phyloP scores from a whole-genome alignment of 2,888 invertebrate genomes.

The Parnassius glacialis region DNA sequence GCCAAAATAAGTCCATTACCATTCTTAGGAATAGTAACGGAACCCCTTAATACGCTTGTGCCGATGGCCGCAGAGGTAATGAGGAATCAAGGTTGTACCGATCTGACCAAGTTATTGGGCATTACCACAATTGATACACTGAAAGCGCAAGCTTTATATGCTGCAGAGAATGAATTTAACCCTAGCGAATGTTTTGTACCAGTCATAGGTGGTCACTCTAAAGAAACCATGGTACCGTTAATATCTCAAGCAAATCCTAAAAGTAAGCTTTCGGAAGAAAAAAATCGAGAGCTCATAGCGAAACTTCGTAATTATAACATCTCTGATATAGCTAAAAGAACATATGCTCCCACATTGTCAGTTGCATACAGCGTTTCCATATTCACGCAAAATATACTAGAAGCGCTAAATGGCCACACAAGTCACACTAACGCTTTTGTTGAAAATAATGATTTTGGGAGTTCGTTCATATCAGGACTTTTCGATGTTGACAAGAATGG shows the following conservation, averaged over 20 bases:
- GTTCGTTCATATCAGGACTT: slow-evolving; percentile 55
- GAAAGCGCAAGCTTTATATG: slow-evolving; percentile 88
- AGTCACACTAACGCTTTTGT: slow-evolving; percentile 51
- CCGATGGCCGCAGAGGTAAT: slow-evolving; percentile 72
- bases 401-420: slow-evolving; percentile 59
- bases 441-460: slow-evolving; percentile 66
- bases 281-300: slow-evolving; percentile 51
- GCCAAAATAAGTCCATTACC: slow-evolving; percentile 56
- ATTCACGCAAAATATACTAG: slow-evolving; percentile 80
- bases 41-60: slow-evolving; percentile 67
- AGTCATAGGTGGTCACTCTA: slow-evolving; percentile 88
- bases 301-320: slow-evolving; percentile 72
- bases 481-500: slow-evolving; percentile 50
- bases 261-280: slow-evolving; percentile 67
- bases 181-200: slow-evolving; percentile 86
- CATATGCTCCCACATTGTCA: slow-evolving; percentile 82
- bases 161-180: slow-evolving; percentile 82
- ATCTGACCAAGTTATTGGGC: slow-evolving; percentile 85
- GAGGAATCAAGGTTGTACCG: slow-evolving; percentile 67
- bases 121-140: slow-evolving; percentile 87
- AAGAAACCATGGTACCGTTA: slow-evolving; percentile 87
- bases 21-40: slow-evolving; percentile 65
- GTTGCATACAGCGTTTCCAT: slow-evolving; percentile 83
- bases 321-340: slow-evolving; percentile 82
- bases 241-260: slow-evolving; percentile 85